Conservation (phyloP, 1,140 invertebrate species). For the Drosophila setifemur region DNA sequence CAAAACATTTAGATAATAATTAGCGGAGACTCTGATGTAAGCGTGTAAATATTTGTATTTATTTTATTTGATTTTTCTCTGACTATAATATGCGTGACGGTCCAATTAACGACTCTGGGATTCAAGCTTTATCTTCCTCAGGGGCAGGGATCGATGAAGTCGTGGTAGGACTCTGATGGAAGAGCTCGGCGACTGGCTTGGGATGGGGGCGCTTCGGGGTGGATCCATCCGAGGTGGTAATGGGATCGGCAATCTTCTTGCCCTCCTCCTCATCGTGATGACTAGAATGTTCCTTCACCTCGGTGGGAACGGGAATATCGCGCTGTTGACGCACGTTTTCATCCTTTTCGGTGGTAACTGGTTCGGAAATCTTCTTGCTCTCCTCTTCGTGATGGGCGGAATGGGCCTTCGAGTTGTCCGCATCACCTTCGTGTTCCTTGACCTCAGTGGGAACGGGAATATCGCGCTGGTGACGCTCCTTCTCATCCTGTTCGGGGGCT, state of each 20-base stretch:
- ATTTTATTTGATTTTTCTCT: constrained; percentile 33
- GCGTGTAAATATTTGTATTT: constrained; percentile 28
- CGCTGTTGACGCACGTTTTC: constrained; percentile 32
- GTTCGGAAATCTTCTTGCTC: background rate
- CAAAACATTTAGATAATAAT: constrained; percentile 17
- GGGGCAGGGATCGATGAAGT: too few species aligned
- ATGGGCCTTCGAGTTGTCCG: too few species aligned
- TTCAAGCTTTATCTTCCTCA: too few species aligned
- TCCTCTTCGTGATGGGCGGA: too few species aligned
- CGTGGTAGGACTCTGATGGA: too few species aligned
- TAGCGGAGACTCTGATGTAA: constrained; percentile 11
- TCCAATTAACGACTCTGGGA: constrained; percentile 25
- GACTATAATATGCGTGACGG: constrained; percentile 26
- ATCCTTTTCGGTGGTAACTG: background rate
- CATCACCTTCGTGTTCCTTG: too few species aligned
- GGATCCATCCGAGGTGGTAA: constrained; percentile 14
- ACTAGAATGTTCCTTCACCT: constrained; percentile 7
- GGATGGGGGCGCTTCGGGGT: constrained; percentile 39
- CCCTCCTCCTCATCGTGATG: constrained; percentile 6
- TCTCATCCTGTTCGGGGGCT: background rate
- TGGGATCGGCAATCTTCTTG: constrained; percentile 4
- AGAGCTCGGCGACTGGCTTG: constrained; percentile 49
- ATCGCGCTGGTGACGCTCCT: constrained; percentile 38
- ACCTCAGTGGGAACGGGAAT: constrained; percentile 60
- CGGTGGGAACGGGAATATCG: constrained; percentile 62